Evolutionary conservation across 2,113 vertebrate species (phyloP).

Genomic region (Brachypteracias leptosomus): DNA sequence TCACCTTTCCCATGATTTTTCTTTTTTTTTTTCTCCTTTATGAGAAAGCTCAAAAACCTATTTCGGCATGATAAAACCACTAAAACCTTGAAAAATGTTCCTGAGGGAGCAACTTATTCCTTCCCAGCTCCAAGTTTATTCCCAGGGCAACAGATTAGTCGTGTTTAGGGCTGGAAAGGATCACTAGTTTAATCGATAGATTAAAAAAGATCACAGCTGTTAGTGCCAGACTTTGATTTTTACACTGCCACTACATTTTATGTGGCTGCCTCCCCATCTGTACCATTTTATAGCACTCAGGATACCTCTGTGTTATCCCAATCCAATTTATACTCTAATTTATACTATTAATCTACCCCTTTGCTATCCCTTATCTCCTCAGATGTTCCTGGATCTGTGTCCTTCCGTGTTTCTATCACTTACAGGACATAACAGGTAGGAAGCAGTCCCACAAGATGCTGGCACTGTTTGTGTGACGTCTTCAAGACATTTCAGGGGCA

Average conservation of each 20-base stretch:
- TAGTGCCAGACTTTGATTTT: slow-evolving; percentile 46
- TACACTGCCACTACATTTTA: neutral
- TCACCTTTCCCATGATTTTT: neutral
- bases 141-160: slow-evolving; percentile 31
- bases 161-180: slow-evolving; percentile 21
- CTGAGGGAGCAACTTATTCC: neutral
- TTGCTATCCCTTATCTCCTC: neutral
- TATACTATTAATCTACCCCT: neutral
- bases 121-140: slow-evolving; percentile 26
- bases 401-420: neutral
- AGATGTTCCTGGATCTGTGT: neutral
- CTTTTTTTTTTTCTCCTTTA: neutral
- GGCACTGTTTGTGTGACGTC: neutral
- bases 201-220: slow-evolving; percentile 7
- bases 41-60: neutral
- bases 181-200: slow-evolving; percentile 45
- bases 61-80: neutral
- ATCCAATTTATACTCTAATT: neutral
- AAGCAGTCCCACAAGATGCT: neutral
- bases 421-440: neutral
- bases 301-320: neutral
- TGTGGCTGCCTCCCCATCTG: neutral
- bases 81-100: slow-evolving; percentile 8
- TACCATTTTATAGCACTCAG: neutral
- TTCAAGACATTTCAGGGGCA: neutral